These are phyloP conservation scores for Acleris laterana DNA, from an alignment of 2,888 invertebrate species.

Conservation along the genomic window DNA sequence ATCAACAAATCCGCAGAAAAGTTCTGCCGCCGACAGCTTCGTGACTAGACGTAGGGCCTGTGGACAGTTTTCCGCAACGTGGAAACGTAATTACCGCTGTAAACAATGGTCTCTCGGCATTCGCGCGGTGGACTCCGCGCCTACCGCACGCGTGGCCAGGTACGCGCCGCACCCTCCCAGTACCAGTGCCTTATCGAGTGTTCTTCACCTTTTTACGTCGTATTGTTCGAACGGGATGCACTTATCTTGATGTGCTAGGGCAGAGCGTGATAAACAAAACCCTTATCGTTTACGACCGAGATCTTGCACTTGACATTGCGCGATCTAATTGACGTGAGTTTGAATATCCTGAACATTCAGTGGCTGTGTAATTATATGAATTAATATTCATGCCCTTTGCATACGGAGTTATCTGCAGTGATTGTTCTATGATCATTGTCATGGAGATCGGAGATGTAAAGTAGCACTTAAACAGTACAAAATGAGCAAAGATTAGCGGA, in stretches of 20 bases:
- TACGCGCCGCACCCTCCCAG: conserved; percentile 60
- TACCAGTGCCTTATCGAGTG: conserved; percentile 70
- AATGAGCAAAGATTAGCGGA: conserved; percentile 69
- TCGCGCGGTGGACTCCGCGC: conserved; percentile 75
- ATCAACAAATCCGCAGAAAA: neutral
- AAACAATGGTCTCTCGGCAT: conserved; percentile 78
- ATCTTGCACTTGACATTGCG: conserved; percentile 52
- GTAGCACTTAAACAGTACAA: conserved; percentile 58
- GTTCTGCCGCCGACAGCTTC: conserved; percentile 8
- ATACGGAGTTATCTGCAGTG: conserved; percentile 70
- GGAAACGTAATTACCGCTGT: conserved; percentile 79
- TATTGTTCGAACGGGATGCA: conserved; percentile 61
- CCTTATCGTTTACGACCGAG: conserved; percentile 45
- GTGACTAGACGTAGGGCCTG: conserved; percentile 17
- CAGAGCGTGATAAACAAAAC: conserved; percentile 50
- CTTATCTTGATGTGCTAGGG: conserved; percentile 56
- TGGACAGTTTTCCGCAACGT: conserved; percentile 73
- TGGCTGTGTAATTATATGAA: conserved; percentile 60
- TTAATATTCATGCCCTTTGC: conserved; percentile 70
- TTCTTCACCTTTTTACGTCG: conserved; percentile 50
- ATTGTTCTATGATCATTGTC: conserved; percentile 76
- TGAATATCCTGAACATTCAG: conserved; percentile 59
- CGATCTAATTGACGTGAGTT: conserved; percentile 46
- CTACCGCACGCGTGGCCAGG: conserved; percentile 69
- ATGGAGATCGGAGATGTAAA: conserved; percentile 67